Evolutionary conservation across 2,113 vertebrate species (phyloP), one percentile per base, ranked within the genome.

Genomic region (Gobius niger): DNA sequence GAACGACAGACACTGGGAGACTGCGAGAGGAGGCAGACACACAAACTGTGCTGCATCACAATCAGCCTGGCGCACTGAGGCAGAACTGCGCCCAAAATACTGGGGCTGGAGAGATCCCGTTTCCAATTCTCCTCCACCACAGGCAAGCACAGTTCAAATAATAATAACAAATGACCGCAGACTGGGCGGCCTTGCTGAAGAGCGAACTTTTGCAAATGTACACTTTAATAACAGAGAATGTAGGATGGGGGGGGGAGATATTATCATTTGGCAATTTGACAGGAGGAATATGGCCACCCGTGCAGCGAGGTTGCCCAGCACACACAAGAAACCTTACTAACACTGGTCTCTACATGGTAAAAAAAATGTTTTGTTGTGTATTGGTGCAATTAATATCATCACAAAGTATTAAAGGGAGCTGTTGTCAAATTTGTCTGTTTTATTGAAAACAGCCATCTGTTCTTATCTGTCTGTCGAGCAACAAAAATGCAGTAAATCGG

Each of bases 71-170:
- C 50, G 88, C 89, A 86, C 84, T 89, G 85, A 86, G 75, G 89
- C 91, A 88, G 89, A 93, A 90, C 91, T 79, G 82, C 85, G 83
- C 85, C 87, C 88, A 89, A 91, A 90, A 91, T 79, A 84, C 82
- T 75, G 79, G 85, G 81, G 70, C 76, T 74, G 83, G 83, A 82
- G 75, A 76, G 74, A 67, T 73, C 73, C 75, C 64, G 83, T 91
- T 91, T 90, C 83, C 82, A 91, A 90, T 90, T 86, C 87, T 52
- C 75, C 78, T 72, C 69, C 81, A 82, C 82, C 76, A 62, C 82
- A 82, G 81, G 78, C 78, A 82, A 81, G 72, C 83, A 82, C 83
- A 90, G 83, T 85, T 85, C 89, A 90, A 90, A 92, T 90, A 90
- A 89, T 89, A 85, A 82, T 83, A 89, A 82, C 73, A 83, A 86